phyloP scores from a whole-genome alignment of 2,113 vertebrate genomes.

The Rhagologus leucostigma region DNA sequence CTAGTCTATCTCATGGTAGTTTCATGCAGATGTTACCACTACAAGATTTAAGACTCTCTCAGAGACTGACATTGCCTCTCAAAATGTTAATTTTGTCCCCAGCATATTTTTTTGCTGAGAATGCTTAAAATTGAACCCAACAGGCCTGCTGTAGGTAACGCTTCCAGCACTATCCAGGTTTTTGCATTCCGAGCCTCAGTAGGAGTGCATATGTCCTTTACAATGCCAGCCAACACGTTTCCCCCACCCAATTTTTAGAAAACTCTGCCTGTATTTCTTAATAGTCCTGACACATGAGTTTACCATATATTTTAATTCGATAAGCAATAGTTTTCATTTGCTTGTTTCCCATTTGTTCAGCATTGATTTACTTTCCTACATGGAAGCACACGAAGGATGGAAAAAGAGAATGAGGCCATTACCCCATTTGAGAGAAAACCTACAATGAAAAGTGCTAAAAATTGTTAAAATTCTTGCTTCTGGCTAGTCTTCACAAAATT shows the following conservation, averaged over 20 bases:
- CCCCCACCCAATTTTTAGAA: neutral
- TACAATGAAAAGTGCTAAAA: neutral
- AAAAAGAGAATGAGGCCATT: neutral
- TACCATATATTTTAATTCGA: fast-evolving
- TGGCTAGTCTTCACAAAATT: neutral
- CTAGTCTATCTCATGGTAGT: neutral
- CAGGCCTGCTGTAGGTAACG: neutral
- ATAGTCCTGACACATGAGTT: neutral
- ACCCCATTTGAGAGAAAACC: neutral
- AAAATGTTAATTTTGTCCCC: neutral
- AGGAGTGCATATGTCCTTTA: neutral
- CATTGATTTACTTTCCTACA: neutral
- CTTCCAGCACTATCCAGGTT: neutral
- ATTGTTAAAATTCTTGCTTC: neutral
- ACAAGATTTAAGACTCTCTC: neutral
- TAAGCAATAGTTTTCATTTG: neutral
- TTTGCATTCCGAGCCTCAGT: neutral
- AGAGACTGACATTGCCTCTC: neutral
- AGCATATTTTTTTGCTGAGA: neutral
- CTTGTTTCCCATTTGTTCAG: neutral
- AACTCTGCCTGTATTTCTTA: neutral
- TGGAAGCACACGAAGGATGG: neutral
- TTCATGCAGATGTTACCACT: neutral
- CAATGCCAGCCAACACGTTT: fast-evolving
- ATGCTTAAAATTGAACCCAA: neutral